Evolutionary conservation across 37 sponge, comb jelly and placozoan genomes (phyloP).

Genomic region (Ephydatia muelleri): DNA sequence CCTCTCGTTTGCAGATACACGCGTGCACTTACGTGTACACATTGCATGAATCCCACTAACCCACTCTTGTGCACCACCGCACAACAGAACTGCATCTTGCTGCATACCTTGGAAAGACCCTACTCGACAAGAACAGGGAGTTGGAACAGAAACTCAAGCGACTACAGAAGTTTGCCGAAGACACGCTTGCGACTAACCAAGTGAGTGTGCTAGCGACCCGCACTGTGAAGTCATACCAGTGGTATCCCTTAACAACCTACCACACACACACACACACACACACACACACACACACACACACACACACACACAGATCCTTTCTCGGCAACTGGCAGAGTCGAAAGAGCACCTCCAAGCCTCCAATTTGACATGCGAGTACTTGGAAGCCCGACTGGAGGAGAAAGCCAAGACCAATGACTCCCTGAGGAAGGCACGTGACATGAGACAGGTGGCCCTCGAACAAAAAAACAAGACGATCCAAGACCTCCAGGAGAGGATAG

Average conservation of each 20-base stretch:
- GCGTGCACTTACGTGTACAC: no score
- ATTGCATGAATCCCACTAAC: no score
- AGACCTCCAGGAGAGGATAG: slow-evolving; percentile 28
- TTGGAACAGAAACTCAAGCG: slow-evolving; percentile 67
- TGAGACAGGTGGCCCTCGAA: not conserved
- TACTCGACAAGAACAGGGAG: slow-evolving; percentile 74
- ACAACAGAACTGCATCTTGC: slow-evolving; percentile 71
- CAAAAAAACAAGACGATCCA: slow-evolving; percentile 16
- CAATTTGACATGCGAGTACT: slow-evolving; percentile 50
- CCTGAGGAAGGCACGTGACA: slow-evolving; percentile 15
- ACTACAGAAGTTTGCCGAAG: slow-evolving; percentile 69
- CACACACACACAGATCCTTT: no score
- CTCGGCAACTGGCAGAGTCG: no score
- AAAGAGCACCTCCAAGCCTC: slow-evolving; percentile 25
- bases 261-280: no score
- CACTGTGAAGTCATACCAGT: no score
- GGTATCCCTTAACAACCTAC: no score
- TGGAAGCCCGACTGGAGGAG: slow-evolving; percentile 66
- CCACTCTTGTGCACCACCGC: no score
- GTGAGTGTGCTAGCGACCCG: no score
- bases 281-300: no score
- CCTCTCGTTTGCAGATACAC: no score
- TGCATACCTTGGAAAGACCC: slow-evolving; percentile 71
- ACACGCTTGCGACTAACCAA: slow-evolving; percentile 42
- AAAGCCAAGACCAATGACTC: slow-evolving; percentile 19